These are phyloP conservation scores for Desoria tigrina DNA, from an alignment of 2,888 invertebrate genomes.

Conservation along the genomic window DNA sequence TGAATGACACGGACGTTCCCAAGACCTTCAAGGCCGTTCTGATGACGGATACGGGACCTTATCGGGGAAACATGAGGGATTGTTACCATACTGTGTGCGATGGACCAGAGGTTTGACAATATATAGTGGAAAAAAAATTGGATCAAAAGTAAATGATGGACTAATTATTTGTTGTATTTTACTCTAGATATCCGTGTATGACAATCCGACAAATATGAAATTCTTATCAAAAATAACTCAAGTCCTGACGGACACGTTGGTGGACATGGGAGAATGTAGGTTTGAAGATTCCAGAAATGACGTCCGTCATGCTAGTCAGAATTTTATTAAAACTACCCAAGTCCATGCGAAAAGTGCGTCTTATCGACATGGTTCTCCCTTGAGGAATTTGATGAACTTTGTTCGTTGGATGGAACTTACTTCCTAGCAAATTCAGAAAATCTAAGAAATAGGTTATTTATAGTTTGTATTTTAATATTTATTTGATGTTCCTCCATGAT, in stretches of 20 bases:
- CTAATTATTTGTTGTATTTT: too few relatives aligned
- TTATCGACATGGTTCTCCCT: slow-evolving; percentile 38
- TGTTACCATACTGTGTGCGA: slow-evolving; percentile 53
- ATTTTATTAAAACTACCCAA: slow-evolving; percentile 36
- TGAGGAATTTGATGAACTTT: slow-evolving; percentile 46
- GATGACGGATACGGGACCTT: slow-evolving; percentile 56
- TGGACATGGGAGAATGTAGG: slow-evolving; percentile 50
- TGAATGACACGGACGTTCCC: slow-evolving; percentile 54
- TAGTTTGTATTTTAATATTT: too few relatives aligned
- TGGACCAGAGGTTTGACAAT: slow-evolving; percentile 46
- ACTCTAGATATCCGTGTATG: slow-evolving; percentile 38
- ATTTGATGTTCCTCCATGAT: too few relatives aligned
- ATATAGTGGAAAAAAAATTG: slow-evolving; percentile 6
- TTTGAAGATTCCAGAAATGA: slow-evolving; percentile 15
- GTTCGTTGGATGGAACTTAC: slow-evolving; percentile 45
- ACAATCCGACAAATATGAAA: slow-evolving; percentile 46
- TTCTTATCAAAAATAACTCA: slow-evolving; percentile 51
- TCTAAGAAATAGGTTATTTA: too few relatives aligned
- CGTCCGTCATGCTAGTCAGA: slow-evolving; percentile 13
- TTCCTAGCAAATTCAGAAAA: too few relatives aligned
- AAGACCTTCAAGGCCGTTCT: slow-evolving; percentile 55
- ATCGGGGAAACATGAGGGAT: slow-evolving; percentile 51
- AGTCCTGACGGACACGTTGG: slow-evolving; percentile 47
- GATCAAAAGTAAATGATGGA: too few relatives aligned
- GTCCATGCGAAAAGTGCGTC: slow-evolving; percentile 43